These are phyloP conservation scores for Cyanoderma ruficeps DNA, from an alignment of 2,113 vertebrate genomes.

Conservation along the genomic window DNA sequence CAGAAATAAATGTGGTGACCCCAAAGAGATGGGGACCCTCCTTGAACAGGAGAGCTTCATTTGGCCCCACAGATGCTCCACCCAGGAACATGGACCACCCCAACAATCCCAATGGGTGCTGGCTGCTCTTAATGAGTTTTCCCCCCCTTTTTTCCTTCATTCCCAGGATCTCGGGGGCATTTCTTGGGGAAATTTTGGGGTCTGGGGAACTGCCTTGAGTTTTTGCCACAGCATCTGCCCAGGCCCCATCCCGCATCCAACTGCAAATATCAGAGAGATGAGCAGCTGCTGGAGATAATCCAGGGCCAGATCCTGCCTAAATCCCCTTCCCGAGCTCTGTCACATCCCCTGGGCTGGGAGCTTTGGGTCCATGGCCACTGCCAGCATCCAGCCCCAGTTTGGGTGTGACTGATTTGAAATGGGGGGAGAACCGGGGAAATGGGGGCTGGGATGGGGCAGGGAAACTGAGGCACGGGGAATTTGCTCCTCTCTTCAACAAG, in stretches of 20 bases:
- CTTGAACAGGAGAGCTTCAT: accelerated
- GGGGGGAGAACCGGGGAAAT: accelerated
- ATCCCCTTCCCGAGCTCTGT: neutral
- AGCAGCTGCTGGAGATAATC: neutral
- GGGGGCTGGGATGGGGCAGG: neutral
- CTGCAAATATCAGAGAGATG: neutral
- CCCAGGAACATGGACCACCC: neutral
- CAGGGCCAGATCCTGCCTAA: neutral
- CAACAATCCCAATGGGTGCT: accelerated
- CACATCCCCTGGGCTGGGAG: neutral
- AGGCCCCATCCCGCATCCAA: neutral
- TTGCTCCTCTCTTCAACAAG: neutral
- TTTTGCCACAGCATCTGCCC: neutral
- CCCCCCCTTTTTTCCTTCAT: neutral
- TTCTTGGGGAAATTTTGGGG: neutral
- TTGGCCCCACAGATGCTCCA: neutral
- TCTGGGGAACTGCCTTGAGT: neutral
- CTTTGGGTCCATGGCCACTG: accelerated
- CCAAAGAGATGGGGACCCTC: neutral
- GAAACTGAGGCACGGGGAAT: neutral
- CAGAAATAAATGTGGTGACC: neutral
- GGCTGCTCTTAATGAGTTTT: neutral
- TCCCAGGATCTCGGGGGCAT: accelerated
- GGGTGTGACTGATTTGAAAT: neutral
- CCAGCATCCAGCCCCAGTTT: neutral